Evolutionary conservation across 1,140 invertebrate genomes (phyloP).

Genomic region (Homarus americanus): DNA sequence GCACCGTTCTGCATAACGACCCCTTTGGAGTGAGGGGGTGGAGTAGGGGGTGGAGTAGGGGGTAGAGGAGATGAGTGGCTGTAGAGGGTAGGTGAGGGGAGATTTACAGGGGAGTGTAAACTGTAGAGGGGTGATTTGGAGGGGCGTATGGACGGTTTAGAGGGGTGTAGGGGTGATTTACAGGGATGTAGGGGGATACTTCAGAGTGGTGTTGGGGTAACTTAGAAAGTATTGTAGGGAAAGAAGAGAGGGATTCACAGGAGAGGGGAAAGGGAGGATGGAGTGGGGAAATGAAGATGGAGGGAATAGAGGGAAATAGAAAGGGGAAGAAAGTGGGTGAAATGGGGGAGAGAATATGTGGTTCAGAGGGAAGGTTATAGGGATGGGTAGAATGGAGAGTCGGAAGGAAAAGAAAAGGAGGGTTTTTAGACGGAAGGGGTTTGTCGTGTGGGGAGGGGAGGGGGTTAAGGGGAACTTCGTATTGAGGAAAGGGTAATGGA

Average conservation of each 20-base stretch:
- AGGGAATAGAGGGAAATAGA: not conserved
- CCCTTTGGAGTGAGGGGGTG: not conserved
- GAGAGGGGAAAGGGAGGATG: not conserved
- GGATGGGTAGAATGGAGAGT: not conserved
- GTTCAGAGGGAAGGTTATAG: too few relatives aligned
- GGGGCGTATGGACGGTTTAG: not conserved
- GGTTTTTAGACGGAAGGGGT: too few relatives aligned
- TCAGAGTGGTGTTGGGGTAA: too few relatives aligned
- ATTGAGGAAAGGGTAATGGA: conserved; percentile 18
- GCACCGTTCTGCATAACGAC: conserved; percentile 61
- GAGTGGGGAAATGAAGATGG: not conserved
- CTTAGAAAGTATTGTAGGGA: not conserved
- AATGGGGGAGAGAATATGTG: too few relatives aligned
- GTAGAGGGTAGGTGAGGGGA: not conserved
- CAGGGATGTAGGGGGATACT: too few relatives aligned
- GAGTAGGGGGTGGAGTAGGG: not conserved
- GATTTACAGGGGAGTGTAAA: not conserved
- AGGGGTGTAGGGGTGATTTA: too few relatives aligned
- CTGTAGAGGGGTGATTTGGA: not conserved
- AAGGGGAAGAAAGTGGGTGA: too few relatives aligned
- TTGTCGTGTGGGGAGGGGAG: too few relatives aligned
- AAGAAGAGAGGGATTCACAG: not conserved
- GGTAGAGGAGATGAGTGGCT: not conserved
- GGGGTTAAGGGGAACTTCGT: too few relatives aligned
- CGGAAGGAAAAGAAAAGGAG: conserved; percentile 19